Evolutionary conservation across 2,797 vertebrate genomes (phyloP).

Genomic region (Selene dorsalis): DNA sequence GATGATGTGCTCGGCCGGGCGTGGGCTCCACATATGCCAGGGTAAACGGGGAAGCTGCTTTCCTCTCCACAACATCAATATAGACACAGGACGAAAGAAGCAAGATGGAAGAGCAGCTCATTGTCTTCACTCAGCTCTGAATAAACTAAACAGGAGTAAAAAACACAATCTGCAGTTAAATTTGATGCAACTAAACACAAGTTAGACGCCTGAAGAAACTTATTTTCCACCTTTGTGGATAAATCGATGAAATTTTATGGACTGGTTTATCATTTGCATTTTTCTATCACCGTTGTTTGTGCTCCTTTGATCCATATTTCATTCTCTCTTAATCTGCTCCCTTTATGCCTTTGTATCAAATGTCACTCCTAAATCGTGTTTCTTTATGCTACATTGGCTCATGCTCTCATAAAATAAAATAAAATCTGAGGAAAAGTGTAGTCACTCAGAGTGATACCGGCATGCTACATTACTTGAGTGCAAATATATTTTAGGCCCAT

Average conservation of each 20-base stretch:
- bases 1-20: conserved; percentile 78
- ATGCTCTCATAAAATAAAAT: conserved; percentile 55
- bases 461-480: conserved; percentile 24
- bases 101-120: conserved; percentile 57
- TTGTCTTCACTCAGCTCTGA: conserved; percentile 26
- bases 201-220: conserved; percentile 29
- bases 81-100: conserved; percentile 43
- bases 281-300: conserved; percentile 16
- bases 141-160: conserved; percentile 39
- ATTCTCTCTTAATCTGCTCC: conserved; percentile 42
- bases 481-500: conserved; percentile 49
- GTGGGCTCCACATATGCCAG: conserved; percentile 76
- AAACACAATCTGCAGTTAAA: conserved; percentile 18
- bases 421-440: conserved; percentile 38
- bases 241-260: conserved; percentile 38
- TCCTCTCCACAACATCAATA: conserved; percentile 61
- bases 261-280: conserved; percentile 31
- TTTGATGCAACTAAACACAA: conserved; percentile 25
- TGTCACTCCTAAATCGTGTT: conserved; percentile 46
- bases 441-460: conserved; percentile 34
- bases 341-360: conserved; percentile 50
- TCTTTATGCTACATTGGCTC: conserved; percentile 60
- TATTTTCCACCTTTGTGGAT: conserved; percentile 14
- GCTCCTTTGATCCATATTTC: conserved; percentile 38
- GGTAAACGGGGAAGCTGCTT: conserved; percentile 66